Percentiles rank a stretch among this genome's conserved stretches.
Evolutionary conservation across 2,797 vertebrate species (phyloP).

Genomic region (Lycodopsis pacificus): DNA sequence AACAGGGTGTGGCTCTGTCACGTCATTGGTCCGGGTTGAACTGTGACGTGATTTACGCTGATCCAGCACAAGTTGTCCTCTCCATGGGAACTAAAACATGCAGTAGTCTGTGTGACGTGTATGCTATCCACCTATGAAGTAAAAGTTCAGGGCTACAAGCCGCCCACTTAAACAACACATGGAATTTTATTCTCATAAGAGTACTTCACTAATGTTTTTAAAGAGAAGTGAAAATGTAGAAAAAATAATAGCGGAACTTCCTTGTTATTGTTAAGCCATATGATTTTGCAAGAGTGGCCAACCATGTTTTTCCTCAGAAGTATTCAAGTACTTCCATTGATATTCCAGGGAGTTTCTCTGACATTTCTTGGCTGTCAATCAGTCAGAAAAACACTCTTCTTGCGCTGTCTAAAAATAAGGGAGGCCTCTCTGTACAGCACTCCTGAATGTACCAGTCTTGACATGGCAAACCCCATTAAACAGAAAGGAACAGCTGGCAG

Average conservation of each 20-base stretch:
- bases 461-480: conserved; percentile 9
- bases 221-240: conserved; percentile 8
- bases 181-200: background rate
- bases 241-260: conserved; percentile 5
- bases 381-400: background rate
- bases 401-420: background rate
- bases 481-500: conserved; percentile 53
- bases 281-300: background rate
- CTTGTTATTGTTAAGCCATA: conserved; percentile 30
- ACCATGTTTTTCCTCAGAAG: conserved; percentile 5
- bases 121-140: background rate
- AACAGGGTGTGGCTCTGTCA: conserved; percentile 48
- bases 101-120: background rate
- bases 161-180: background rate
- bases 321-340: background rate
- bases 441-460: conserved; percentile 21
- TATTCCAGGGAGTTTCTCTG: background rate
- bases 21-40: background rate
- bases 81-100: conserved; percentile 36
- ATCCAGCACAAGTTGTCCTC: conserved; percentile 15
- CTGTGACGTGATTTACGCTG: conserved; percentile 20
- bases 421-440: background rate
- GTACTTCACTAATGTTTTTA: background rate
- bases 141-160: background rate
- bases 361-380: background rate